Evolutionary conservation across 2,797 vertebrate genomes (phyloP).

Genomic region (Steatocranus sp.): DNA sequence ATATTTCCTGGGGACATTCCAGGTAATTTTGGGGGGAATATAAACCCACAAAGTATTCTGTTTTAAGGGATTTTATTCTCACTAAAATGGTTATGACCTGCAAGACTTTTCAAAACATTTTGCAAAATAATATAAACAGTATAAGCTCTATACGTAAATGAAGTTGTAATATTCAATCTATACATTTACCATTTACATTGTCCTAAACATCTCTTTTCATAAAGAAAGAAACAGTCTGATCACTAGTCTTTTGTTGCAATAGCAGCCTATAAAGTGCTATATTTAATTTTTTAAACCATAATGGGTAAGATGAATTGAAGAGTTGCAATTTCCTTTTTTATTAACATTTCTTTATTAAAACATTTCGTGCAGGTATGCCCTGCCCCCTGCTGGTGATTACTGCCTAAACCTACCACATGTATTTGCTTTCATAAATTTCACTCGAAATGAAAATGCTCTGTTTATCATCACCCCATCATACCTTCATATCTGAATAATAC

Average conservation of each 20-base stretch:
- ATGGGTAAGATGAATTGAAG: not conserved
- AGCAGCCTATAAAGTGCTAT: not conserved
- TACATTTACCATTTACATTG: not conserved
- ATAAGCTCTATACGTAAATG: not conserved
- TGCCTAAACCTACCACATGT: not conserved
- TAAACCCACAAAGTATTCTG: not conserved
- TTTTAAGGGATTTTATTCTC: not conserved
- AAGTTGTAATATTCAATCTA: not conserved
- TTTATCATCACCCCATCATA: not conserved
- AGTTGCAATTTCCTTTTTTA: not conserved
- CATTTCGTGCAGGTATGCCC: not conserved
- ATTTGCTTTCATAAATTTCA: not conserved
- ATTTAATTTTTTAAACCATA: not conserved
- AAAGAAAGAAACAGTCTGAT: not conserved
- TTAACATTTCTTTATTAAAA: not conserved
- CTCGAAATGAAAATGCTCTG: not conserved
- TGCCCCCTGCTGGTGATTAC: conserved; percentile 47
- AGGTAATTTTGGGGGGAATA: not conserved
- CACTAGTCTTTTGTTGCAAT: not conserved
- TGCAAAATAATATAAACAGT: not conserved
- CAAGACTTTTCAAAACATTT: not conserved
- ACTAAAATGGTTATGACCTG: not conserved
- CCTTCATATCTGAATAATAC: not conserved
- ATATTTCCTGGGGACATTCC: not conserved
- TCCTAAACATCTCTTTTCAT: not conserved